Base-by-base conservation (phyloP, 1,140 invertebrate genomes). In the Drosophila suzukii region DNA sequence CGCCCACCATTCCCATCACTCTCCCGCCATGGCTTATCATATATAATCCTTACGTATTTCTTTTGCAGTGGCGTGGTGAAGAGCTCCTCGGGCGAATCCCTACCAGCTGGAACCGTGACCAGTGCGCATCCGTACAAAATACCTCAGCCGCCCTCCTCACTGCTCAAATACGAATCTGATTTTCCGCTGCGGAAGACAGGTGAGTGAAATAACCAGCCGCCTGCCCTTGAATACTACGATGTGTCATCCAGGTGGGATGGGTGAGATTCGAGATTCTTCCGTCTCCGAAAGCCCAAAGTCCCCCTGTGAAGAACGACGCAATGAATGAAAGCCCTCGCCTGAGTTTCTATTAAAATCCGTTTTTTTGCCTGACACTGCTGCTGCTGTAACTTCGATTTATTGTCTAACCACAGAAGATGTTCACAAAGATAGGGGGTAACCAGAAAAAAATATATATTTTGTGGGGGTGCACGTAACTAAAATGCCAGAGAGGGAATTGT, bases 151-250 rank as follows among this genome's bases (percentile, higher is more conserved):
- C 93, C 93, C 51, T 91, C 93, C 50, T 91, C 93, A 67, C 86
- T 93, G 32, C 94, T 94, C 80, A 95, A 96, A 93, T 96, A 95
- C 89, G 96, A 96, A 80, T 95, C 96, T 75, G 97, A 98, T 93
- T 98, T 98, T 93, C 98, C 98, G 47, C 94, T 99, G 3, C 93
- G 98, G 74, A 99, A 98, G 95, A 98, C 98, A 94, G 98, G 97
- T 98, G 94, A 92, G 92, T 83, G 36, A n/a, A 2, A 6, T 13
- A 11, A 11, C 6, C n/a, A 34, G 8, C 32, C 32, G 47, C n/a
- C 8, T 11, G 41, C 13, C 56, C 30, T 34, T 24, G 38, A 24
- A 15, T 62, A 60, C 12, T 27, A 27, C 7, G 5, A 11, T 11
- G 34, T 38, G 34, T 38, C 59, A 30, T 36, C 51, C 51, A 62